phyloP scores from a whole-genome alignment of 2,113 vertebrate species.

The Anser cygnoides region DNA sequence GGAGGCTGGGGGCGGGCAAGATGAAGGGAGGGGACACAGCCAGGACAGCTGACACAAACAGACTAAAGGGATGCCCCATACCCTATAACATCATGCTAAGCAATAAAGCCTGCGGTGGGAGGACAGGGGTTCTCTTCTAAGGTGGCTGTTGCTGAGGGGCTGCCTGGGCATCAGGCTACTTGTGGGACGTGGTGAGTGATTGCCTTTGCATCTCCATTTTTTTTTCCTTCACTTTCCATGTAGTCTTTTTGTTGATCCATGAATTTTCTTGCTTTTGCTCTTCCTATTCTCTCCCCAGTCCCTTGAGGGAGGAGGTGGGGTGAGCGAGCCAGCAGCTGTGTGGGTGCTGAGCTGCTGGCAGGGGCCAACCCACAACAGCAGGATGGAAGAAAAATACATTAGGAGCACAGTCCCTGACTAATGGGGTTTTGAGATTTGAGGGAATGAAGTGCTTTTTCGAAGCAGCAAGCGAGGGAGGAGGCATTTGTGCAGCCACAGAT shows the following conservation, averaged over 20 bases:
- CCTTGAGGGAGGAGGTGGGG: background rate
- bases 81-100: background rate
- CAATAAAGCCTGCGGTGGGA: background rate
- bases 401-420: background rate
- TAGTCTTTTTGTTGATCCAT: background rate
- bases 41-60: background rate
- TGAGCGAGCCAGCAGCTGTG: background rate
- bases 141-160: background rate
- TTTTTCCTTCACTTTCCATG: background rate
- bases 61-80: background rate
- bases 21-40: background rate
- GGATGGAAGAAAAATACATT: background rate
- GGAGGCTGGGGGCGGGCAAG: background rate
- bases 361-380: background rate
- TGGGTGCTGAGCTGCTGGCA: background rate
- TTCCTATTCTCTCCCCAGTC: background rate
- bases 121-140: background rate
- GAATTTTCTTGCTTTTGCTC: background rate
- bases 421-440: background rate
- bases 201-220: background rate
- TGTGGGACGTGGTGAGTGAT: background rate
- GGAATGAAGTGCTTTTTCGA: background rate
- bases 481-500: background rate
- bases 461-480: background rate
- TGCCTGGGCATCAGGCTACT: accelerated